Percentiles rank a stretch among this genome's conserved stretches.
Evolutionary conservation across 2,888 invertebrate genomes (phyloP).

Genomic region (Rhogogaster chlorosoma): DNA sequence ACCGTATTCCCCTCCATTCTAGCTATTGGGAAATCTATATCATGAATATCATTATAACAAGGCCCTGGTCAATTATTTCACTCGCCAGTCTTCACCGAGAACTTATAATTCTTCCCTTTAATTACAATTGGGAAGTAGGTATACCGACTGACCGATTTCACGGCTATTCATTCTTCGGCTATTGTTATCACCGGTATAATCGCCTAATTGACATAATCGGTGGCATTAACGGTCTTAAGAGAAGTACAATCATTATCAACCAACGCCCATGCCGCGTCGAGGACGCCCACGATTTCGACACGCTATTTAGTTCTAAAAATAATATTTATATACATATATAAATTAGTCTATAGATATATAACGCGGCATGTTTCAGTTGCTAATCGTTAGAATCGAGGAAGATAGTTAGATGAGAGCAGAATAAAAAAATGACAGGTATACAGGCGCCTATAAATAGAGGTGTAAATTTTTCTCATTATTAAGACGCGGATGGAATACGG

Average conservation of each 20-base stretch:
- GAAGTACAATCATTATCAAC: conserved; percentile 25
- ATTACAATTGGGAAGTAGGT: not conserved
- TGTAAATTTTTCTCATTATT: not conserved
- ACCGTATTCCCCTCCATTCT: not conserved
- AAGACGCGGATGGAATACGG: not conserved
- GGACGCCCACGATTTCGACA: conserved; percentile 29
- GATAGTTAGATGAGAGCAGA: not conserved
- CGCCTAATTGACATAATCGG: not conserved
- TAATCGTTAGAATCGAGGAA: conserved; percentile 14
- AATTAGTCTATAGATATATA: not conserved
- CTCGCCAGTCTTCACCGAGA: not conserved
- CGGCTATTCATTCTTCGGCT: not conserved
- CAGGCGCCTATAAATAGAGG: not conserved
- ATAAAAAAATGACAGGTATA: not conserved
- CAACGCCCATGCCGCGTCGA: conserved; percentile 18
- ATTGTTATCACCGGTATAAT: not conserved
- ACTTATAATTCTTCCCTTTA: not conserved
- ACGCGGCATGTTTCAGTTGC: not conserved
- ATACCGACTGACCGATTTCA: not conserved
- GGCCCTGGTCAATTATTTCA: not conserved
- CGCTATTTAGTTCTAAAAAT: conserved; percentile 40
- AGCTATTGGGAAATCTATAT: not conserved
- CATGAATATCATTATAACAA: not conserved
- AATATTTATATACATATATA: not conserved
- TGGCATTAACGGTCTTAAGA: not conserved